A percentile compares a stretch with the other conserved stretches of the same genome.
phyloP scores from a whole-genome alignment of 1,140 invertebrate genomes.

The Euglossa dilemma region DNA sequence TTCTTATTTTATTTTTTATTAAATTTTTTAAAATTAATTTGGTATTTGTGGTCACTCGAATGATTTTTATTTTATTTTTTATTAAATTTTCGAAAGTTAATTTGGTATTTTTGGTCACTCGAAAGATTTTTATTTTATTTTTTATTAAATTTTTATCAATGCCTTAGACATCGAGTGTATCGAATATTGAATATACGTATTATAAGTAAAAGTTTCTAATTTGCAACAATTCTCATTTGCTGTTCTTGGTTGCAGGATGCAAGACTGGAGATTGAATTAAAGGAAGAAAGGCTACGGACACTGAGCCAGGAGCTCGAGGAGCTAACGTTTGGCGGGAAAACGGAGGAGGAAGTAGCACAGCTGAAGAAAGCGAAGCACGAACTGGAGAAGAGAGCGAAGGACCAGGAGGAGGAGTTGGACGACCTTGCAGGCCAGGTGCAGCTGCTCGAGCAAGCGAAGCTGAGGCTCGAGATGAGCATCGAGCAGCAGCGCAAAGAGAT shows the following conservation, averaged over 20 bases:
- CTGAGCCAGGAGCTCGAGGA: constrained; percentile 93
- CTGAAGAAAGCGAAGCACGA: constrained; percentile 93
- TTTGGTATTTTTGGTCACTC: too few relatives aligned
- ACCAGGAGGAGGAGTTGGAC: constrained; percentile 97
- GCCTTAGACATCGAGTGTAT: too few relatives aligned
- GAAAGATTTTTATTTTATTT: too few relatives aligned
- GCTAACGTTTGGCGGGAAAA: constrained; percentile 90
- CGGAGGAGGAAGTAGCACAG: constrained; percentile 92
- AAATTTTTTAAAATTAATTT: too few relatives aligned
- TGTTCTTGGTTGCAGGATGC: constrained; percentile 85
- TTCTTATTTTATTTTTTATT: too few relatives aligned
- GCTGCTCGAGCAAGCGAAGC: constrained; percentile 93
- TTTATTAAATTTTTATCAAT: too few relatives aligned
- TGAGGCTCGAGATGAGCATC: constrained; percentile 94
- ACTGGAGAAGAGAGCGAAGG: constrained; percentile 92
- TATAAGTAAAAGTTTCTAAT: too few relatives aligned
- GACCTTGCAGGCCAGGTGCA: constrained; percentile 95
- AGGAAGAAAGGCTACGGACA: constrained; percentile 90
- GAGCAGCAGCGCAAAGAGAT: constrained; percentile 95
- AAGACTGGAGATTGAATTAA: constrained; percentile 92
- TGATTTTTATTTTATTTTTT: too few relatives aligned
- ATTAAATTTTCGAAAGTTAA: too few relatives aligned
- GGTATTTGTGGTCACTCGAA: too few relatives aligned
- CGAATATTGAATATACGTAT: too few relatives aligned
- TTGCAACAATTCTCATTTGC: constrained; percentile 9